Evolutionary conservation across 2,113 vertebrate genomes (phyloP), one percentile per base, ranked within the genome.

Genomic region (Anarrhichthys ocellatus): DNA sequence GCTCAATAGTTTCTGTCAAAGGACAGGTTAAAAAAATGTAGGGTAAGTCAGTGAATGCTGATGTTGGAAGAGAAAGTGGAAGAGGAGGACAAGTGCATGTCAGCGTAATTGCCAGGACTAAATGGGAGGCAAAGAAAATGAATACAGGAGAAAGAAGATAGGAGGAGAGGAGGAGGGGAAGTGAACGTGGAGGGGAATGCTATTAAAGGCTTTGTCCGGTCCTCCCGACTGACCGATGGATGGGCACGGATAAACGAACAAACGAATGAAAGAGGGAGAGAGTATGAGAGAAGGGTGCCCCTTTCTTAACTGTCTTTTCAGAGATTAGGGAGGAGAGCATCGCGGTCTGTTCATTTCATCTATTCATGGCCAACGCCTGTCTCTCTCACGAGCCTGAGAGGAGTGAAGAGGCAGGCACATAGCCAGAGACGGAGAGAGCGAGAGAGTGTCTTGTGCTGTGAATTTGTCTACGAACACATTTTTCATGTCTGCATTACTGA

Each of bases 221-320:
- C 86, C 84, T 87, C 80, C 87, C 17, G 48, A 92, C 87, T 91
- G 83, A 93, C 82, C 78, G 81, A 87, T 67, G 70, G 89, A 76
- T 76, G 91, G 92, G 90, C 92, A 91, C 76, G 90, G 87, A 93
- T 90, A 90, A 93, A 88, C 59, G 63, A 84, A 90, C 91, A 92
- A 91, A 89, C 87, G 80, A 86, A 85, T 89, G 87, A 93, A 92
- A 86, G 81, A 69, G 68, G 71, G 81, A 86, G 83, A 90, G 89
- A 85, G 88, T 92, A 91, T 90, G 90, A 91, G 91, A 92, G 92
- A 91, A 89, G 78, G 88, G 83, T 91, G 91, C 88, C 90, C 87
- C 88, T 89, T 90, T 91, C 76, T 91, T 90, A 69, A 88, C 91
- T 88, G 72, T 89, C 91, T 80, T 88, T 92, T 92, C 91, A 93